Evolutionary conservation across 2,113 vertebrate genomes (phyloP).

Genomic region (Ranitomeya imitator): DNA sequence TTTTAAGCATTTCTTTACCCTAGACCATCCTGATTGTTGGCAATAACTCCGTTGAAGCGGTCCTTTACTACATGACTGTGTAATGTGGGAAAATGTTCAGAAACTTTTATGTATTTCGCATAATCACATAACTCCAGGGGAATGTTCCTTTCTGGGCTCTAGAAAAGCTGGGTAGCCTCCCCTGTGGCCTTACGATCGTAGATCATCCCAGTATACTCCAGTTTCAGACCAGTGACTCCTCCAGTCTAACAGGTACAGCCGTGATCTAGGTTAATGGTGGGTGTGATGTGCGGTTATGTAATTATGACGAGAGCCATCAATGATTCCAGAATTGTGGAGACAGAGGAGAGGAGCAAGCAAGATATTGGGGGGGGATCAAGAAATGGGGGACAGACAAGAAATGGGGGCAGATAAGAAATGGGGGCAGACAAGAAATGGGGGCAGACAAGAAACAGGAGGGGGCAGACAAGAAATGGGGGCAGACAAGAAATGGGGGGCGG

Average conservation of each 20-base stretch:
- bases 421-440: too few species aligned
- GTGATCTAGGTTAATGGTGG: neutral
- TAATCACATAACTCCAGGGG: too few species aligned
- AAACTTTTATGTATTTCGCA: too few species aligned
- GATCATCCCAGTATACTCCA: neutral
- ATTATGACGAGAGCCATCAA: neutral
- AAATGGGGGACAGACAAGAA: neutral
- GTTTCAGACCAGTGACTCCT: neutral
- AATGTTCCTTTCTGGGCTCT: too few species aligned
- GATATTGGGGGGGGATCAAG: too few species aligned
- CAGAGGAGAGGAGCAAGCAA: too few species aligned
- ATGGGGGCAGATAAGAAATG: too few species aligned
- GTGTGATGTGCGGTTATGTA: neutral
- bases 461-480: neutral
- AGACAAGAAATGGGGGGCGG: neutral
- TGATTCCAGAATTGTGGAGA: neutral
- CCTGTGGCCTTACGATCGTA: neutral
- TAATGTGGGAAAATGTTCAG: too few species aligned
- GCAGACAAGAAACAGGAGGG: neutral
- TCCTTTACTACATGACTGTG: too few species aligned
- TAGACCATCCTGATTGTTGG: neutral
- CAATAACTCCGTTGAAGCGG: neutral
- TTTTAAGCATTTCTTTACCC: neutral
- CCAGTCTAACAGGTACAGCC: neutral
- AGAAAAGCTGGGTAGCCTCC: too few species aligned